Percentiles rank a stretch among this genome's conserved stretches.
These are phyloP conservation scores for Syngnathus rostellatus DNA, from an alignment of 2,797 vertebrate genomes.

Conservation along the genomic window DNA sequence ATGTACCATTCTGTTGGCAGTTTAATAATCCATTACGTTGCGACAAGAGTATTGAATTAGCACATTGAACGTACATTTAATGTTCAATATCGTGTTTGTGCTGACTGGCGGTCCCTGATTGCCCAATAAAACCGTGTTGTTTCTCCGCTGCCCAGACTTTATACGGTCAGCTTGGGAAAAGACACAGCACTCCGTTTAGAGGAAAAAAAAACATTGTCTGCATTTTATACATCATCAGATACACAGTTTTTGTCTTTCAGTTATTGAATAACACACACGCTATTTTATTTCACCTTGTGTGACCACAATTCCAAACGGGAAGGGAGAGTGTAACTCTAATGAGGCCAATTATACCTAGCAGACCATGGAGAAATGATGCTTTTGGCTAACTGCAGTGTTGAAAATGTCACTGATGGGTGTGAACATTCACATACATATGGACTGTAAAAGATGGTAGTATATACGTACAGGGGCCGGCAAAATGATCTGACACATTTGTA, in stretches of 20 bases:
- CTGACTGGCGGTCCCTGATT: conserved; percentile 1
- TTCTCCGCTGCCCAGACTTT: background rate
- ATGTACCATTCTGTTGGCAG: background rate
- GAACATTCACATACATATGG: background rate
- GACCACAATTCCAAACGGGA: background rate
- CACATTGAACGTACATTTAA: background rate
- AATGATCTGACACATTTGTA: no score
- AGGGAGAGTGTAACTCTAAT: background rate
- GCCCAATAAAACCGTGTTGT: conserved; percentile 5
- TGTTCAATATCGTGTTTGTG: background rate
- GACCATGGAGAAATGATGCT: background rate
- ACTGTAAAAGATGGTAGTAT: background rate
- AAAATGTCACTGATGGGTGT: background rate
- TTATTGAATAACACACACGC: background rate
- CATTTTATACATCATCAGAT: background rate
- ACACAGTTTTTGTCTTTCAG: no score
- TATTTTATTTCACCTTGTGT: background rate
- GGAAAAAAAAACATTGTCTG: background rate
- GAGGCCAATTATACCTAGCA: background rate
- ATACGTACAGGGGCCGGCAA: no score
- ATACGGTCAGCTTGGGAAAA: background rate
- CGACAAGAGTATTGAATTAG: background rate
- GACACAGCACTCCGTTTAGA: background rate
- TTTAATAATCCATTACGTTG: background rate
- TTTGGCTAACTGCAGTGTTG: background rate